A percentile compares a stretch with the other conserved stretches of the same genome.
Evolutionary conservation across 1,140 invertebrate genomes (phyloP).

Genomic region (Dendroctonus ponderosae): DNA sequence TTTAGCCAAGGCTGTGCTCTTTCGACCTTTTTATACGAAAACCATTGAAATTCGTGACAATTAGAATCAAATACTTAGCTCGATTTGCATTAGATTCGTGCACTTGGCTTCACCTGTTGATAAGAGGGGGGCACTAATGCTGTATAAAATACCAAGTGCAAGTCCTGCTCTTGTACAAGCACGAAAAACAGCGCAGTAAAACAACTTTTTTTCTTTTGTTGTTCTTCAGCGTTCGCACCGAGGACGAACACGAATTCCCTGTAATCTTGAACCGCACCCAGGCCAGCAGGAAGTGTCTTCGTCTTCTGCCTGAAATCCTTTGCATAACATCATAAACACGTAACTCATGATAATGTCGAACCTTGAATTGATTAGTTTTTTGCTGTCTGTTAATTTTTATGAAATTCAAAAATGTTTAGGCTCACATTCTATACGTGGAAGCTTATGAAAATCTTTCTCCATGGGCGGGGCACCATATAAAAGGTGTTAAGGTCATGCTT

Average conservation of each 20-base stretch:
- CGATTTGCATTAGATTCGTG: not conserved
- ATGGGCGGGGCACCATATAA: constrained; percentile 40
- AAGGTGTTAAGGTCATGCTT: constrained; percentile 38
- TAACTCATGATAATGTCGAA: constrained; percentile 1
- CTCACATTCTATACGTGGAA: constrained; percentile 14
- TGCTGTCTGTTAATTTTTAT: not conserved
- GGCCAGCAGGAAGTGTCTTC: no score
- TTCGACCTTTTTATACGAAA: no score
- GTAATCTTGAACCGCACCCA: no score
- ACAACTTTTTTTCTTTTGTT: not conserved
- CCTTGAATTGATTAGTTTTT: constrained; percentile 14
- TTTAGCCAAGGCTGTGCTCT: no score
- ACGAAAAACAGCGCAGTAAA: not conserved
- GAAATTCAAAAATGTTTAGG: constrained; percentile 12
- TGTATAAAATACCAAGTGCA: constrained; percentile 3
- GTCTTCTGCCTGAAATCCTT: no score
- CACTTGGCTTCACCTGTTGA: constrained; percentile 6
- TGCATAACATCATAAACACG: not conserved
- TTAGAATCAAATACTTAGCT: no score
- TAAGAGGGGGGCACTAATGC: constrained; percentile 4
- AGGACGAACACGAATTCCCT: no score
- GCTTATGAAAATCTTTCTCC: constrained; percentile 23
- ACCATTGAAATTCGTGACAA: no score
- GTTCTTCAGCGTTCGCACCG: no score
- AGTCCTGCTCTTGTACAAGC: not conserved